Evolutionary conservation across 23 tunicate genomes (phyloP).

Genomic region (Clavelina lepadiformis): DNA sequence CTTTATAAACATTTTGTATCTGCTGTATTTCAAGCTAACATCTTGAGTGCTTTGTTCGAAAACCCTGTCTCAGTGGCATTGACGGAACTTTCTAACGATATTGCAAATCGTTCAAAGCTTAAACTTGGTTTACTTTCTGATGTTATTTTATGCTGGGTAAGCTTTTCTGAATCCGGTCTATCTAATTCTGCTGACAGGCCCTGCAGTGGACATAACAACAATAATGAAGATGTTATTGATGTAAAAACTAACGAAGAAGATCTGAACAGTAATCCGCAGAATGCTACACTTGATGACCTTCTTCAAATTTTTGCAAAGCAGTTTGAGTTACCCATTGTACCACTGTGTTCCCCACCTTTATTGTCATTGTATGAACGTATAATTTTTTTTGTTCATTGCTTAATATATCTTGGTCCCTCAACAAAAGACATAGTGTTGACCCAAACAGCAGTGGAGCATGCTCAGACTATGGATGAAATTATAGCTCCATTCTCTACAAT

Average conservation of each 20-base stretch:
- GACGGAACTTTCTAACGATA: neutral
- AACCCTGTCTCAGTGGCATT: neutral
- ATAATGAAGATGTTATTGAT: no score
- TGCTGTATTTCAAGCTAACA: slow-evolving; percentile 22
- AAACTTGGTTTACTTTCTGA: slow-evolving; percentile 7
- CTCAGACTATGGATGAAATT: neutral
- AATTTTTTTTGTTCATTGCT: slow-evolving; percentile 52
- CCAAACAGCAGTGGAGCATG: slow-evolving; percentile 18
- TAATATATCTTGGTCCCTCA: slow-evolving; percentile 23
- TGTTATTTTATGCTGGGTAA: neutral
- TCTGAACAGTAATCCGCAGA: no score
- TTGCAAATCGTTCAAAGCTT: neutral
- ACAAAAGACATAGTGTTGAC: slow-evolving; percentile 26
- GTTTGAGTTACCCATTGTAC: neutral
- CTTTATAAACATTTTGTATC: slow-evolving; percentile 9
- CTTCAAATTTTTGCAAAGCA: no score
- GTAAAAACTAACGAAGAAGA: no score
- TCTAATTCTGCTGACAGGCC: no score
- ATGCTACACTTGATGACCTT: no score
- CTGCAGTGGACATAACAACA: neutral
- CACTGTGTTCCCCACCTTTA: neutral
- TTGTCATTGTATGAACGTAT: slow-evolving; percentile 1
- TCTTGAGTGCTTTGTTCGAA: neutral
- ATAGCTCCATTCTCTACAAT: neutral
- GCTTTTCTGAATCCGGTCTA: no score